Evolutionary conservation across 2,113 vertebrate species (phyloP), one percentile per base, ranked within the genome.

Genomic region (Steatornis caripensis): DNA sequence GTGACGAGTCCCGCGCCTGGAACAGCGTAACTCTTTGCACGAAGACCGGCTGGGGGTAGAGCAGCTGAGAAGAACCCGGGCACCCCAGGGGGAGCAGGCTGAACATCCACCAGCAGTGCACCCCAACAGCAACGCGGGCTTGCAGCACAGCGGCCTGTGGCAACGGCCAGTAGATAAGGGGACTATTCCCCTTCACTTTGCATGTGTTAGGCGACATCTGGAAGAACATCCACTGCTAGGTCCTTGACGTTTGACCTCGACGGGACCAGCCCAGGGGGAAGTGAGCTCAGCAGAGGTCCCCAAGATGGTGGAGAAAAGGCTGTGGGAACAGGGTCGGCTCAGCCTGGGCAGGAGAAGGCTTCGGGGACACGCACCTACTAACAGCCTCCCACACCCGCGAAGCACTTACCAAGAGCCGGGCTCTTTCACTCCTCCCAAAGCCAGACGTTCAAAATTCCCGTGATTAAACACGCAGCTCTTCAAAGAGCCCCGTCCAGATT

Each of bases 181-280:
- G 43, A 41, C 20, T 49, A 4, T 12, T n/a, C 18, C 36, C 29
- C 43, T 49, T 39, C 78, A 11, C 29, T 32, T 17, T 20, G 34
- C 12, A 26, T 9, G 13, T 14, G 6, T 36, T 23, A 10, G 19
- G 16, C 11, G 32, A 58, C 43, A 34, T 34, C 61, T 84, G 30
- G 46, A 74, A 69, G 37, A 46, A 58, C 61, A 46, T 13, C 24
- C 55, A 23, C 12, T 8, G 9, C 14, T 51, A n/a, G n/a, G n/a
- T n/a, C n/a, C n/a, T n/a, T n/a, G n/a, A n/a, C n/a, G n/a, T n/a
- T n/a, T n/a, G n/a, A n/a, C n/a, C n/a, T n/a, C n/a, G n/a, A n/a
- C n/a, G n/a, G n/a, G n/a, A 58, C 5, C 0, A 0, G 41, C 36
- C 21, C 17, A 49, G 10, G 19, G 4, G 5, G 8, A 43, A n/a